Evolutionary conservation across 2,113 vertebrate species (phyloP).

Genomic region (Cyphomyrus discorhynchus): DNA sequence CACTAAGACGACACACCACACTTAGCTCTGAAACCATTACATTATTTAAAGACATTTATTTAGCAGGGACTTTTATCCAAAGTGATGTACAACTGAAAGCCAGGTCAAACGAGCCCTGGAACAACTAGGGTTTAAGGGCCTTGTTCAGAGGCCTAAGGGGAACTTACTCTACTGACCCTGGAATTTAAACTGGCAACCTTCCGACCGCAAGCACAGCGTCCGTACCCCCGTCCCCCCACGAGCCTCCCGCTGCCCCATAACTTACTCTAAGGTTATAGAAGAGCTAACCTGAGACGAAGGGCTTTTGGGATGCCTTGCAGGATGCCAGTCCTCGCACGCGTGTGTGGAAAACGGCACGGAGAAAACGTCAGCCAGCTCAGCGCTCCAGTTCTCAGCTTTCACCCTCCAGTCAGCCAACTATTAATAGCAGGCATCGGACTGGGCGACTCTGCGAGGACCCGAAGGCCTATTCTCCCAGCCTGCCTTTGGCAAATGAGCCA

Average conservation of each 20-base stretch:
- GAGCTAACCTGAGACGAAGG: neutral
- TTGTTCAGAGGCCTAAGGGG: neutral
- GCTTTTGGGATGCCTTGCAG: neutral
- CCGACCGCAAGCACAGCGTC: neutral
- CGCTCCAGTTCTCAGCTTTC: constrained; percentile 30
- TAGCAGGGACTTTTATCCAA: neutral
- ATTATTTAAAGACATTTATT: neutral
- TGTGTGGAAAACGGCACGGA: neutral
- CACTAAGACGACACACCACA: neutral
- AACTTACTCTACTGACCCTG: neutral
- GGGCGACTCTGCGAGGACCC: constrained; percentile 27
- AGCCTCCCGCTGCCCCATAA: neutral
- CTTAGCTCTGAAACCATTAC: neutral
- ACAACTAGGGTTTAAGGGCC: neutral
- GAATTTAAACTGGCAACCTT: neutral
- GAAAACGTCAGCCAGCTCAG: constrained; percentile 6
- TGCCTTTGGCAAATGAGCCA: constrained; percentile 31
- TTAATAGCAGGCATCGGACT: constrained; percentile 41
- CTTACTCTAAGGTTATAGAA: neutral
- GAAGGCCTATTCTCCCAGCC: constrained; percentile 20
- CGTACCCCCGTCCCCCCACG: neutral
- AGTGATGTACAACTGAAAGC: neutral
- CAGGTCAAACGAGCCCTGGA: neutral
- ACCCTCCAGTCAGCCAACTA: constrained; percentile 35
- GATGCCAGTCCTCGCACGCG: neutral